Base-by-base conservation (phyloP, 64 coral and sea anemone species). In the Montipora sp. region DNA sequence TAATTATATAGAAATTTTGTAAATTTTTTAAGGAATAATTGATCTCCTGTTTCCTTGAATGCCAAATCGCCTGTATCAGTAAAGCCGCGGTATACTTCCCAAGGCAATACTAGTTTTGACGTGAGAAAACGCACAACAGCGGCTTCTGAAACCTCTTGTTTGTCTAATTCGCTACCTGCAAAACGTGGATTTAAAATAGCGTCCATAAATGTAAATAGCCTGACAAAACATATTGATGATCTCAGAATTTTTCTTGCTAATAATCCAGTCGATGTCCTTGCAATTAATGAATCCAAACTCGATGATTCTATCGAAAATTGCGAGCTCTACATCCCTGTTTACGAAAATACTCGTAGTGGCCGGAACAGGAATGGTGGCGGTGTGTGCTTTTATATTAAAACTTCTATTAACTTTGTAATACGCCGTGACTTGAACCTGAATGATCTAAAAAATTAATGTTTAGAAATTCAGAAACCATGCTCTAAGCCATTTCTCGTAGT, bases 391-490 rank as follows among this genome's bases (percentile, higher is more conserved):
- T 23, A 23, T 23, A 23, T 23, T 0, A 23, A 23, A 23, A 23
- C 23, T 0, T 23, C 23, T 23, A 23, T 23, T 23, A 23, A 23
- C 23, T 23, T 23, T 23, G 23, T 23, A 23, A 23, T 23, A 23
- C 23, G 23, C 23, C 23, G 0, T 23, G 23, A 23, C 23, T 23
- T 23, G 23, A 86, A 86, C 44, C 18, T 63, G 44, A 46, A 65
- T 60, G 83, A 86, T 68, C 24, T 87, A 15, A 27, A 87, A 27
- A 65, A 61, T 24, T 27, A 71, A 69, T 61, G 51, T 73, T 44
- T 72, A 87, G 83, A 71, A 74, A 73, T 87, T 48, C 60, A 67
- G 47, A 87, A 87, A 87, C 83, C 83, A 44, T 50, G 65, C 18
- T 67, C 43, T 59, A 87, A 68, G 60, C 83, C 43, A 19, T 87